Percentiles rank a stretch among this genome's conserved stretches.
Evolutionary conservation across 2,113 vertebrate species (phyloP).

Genomic region (Rhea pennata): DNA sequence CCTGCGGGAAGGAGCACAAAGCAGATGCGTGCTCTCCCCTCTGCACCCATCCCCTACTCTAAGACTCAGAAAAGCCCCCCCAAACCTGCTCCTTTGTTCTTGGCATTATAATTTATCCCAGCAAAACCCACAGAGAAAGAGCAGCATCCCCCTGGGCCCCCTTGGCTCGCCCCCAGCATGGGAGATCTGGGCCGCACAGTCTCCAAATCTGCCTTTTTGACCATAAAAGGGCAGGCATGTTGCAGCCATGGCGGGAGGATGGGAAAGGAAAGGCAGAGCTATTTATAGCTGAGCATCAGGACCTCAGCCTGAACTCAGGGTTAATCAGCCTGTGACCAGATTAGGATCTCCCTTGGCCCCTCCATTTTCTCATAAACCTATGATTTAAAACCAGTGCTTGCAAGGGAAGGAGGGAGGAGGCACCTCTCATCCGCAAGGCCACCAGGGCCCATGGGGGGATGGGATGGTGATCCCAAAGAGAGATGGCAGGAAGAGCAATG

Average conservation of each 20-base stretch:
- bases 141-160: constrained; percentile 67
- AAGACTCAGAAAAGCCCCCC: not conserved
- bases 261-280: constrained; percentile 79
- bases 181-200: constrained; percentile 64
- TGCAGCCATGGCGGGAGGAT: constrained; percentile 60
- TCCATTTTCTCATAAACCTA: constrained; percentile 72
- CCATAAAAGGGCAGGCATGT: constrained; percentile 85
- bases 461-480: not conserved
- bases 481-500: not conserved
- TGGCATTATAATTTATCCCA: constrained; percentile 52
- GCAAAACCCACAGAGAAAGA: not conserved
- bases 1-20: not conserved
- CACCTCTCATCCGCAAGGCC: not conserved
- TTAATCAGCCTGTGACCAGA: constrained; percentile 71
- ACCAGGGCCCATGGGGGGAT: rapidly evolving
- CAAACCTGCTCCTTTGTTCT: constrained; percentile 61
- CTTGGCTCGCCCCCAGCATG: constrained; percentile 70
- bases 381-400: constrained; percentile 47
- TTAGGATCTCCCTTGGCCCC: constrained; percentile 69
- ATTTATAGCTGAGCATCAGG: constrained; percentile 81
- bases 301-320: constrained; percentile 74
- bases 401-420: not conserved
- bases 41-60: not conserved
- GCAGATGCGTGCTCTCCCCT: not conserved
- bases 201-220: constrained; percentile 78